Conservation (phyloP, 2,797 vertebrate species). For the Danionella dracula region DNA sequence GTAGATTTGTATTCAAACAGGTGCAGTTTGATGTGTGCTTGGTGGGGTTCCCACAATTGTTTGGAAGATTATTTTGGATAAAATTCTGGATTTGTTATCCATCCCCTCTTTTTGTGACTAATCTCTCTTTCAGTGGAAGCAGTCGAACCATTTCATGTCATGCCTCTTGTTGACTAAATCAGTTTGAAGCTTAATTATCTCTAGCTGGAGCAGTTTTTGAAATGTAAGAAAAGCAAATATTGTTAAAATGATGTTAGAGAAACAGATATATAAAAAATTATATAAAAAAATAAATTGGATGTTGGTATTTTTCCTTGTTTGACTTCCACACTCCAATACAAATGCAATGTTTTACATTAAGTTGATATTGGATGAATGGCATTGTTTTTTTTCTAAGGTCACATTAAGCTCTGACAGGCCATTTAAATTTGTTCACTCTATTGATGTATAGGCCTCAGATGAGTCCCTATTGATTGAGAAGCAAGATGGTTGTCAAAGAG, state of each 20-base stretch:
- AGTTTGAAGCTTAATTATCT: too few relatives aligned
- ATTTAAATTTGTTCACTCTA: slow-evolving; percentile 93
- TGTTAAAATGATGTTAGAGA: too few relatives aligned
- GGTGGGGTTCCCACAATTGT: not conserved
- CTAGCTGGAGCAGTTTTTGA: too few relatives aligned
- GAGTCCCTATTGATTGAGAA: slow-evolving; percentile 93
- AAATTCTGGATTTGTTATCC: not conserved
- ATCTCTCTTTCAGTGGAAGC: slow-evolving; percentile 17
- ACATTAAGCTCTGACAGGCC: slow-evolving; percentile 52
- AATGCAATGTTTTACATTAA: not conserved
- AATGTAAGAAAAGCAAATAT: too few relatives aligned
- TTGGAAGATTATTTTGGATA: not conserved
- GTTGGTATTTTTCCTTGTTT: not conserved
- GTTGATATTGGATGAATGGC: too few relatives aligned
- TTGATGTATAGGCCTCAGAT: slow-evolving; percentile 91
- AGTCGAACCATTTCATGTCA: slow-evolving; percentile 15
- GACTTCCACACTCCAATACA: not conserved
- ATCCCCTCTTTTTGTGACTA: not conserved
- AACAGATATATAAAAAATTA: slow-evolving; percentile 13
- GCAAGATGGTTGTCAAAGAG: slow-evolving; percentile 74
- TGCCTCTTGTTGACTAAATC: slow-evolving; percentile 10
- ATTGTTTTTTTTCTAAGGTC: too few relatives aligned
- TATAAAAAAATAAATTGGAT: not conserved
- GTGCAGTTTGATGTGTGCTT: not conserved
- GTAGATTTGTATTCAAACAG: slow-evolving; percentile 44